Evolutionary conservation across 2,797 vertebrate species (phyloP).

Genomic region (Pangasius macronema): DNA sequence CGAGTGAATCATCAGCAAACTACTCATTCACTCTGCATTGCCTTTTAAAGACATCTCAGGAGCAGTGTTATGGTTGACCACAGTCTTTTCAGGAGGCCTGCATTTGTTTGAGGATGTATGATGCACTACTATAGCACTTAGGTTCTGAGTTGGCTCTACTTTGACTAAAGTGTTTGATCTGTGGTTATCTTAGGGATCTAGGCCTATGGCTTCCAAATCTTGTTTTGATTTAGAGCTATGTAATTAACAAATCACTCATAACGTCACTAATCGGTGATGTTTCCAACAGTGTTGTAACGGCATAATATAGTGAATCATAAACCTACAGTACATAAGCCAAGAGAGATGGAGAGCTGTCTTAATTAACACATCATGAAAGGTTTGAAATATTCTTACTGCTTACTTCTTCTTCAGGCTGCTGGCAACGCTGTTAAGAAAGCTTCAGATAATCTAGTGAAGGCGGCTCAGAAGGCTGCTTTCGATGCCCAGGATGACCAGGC

Average conservation of each 20-base stretch:
- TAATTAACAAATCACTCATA: neutral
- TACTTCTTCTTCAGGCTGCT: slow-evolving; percentile 77
- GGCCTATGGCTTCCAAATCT: neutral
- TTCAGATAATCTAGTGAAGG: slow-evolving; percentile 95
- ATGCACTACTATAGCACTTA: neutral
- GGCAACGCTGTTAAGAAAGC: slow-evolving; percentile 96
- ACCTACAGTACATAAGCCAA: neutral
- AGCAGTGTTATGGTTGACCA: slow-evolving; percentile 51
- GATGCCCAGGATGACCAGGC: slow-evolving; percentile 91
- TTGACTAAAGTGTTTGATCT: neutral
- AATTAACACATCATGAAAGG: neutral
- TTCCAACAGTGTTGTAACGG: neutral
- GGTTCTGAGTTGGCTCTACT: neutral
- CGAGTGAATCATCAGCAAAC: slow-evolving; percentile 46
- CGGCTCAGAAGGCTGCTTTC: slow-evolving; percentile 94
- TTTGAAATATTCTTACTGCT: neutral
- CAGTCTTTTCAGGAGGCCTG: slow-evolving; percentile 43
- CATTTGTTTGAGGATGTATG: slow-evolving; percentile 42
- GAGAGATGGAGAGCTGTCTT: neutral
- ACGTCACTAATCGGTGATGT: neutral
- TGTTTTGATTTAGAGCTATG: neutral
- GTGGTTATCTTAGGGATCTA: neutral
- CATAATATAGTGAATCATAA: neutral
- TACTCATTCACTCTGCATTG: slow-evolving; percentile 57
- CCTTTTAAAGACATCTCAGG: slow-evolving; percentile 75